These are phyloP conservation scores for Leptosomus discolor DNA, from an alignment of 2,113 vertebrate genomes.

Conservation along the genomic window DNA sequence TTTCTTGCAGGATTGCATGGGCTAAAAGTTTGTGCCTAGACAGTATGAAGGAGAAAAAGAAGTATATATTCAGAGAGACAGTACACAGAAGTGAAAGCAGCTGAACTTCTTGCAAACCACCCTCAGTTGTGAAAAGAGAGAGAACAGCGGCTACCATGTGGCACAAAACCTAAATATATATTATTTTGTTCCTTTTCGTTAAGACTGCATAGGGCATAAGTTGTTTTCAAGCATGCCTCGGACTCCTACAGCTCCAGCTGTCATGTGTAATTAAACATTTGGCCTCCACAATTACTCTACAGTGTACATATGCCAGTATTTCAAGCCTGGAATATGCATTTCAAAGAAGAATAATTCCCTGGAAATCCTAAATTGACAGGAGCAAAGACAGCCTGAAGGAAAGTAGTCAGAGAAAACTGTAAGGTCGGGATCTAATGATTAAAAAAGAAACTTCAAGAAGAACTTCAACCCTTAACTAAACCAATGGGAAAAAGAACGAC, in stretches of 20 bases:
- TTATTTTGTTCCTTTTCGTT: constrained; percentile 77
- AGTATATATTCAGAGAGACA: constrained; percentile 41
- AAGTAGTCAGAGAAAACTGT: constrained; percentile 84
- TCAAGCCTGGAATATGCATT: constrained; percentile 92
- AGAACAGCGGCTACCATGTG: constrained; percentile 62
- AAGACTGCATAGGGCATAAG: constrained; percentile 76
- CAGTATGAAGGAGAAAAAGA: neutral
- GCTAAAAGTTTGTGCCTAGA: neutral
- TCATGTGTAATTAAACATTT: constrained; percentile 99
- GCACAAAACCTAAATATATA: constrained; percentile 65
- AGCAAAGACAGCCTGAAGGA: constrained; percentile 86
- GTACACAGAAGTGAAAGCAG: constrained; percentile 55
- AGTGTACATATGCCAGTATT: constrained; percentile 92
- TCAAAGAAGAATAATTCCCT: constrained; percentile 93
- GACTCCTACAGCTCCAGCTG: constrained; percentile 93
- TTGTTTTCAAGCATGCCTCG: constrained; percentile 86
- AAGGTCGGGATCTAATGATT: constrained; percentile 90
- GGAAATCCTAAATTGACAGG: constrained; percentile 94
- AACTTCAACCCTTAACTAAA: constrained; percentile 86
- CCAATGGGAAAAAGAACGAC: constrained; percentile 84
- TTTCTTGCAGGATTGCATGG: neutral
- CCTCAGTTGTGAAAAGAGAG: constrained; percentile 58
- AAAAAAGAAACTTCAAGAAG: constrained; percentile 88
- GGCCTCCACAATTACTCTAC: constrained; percentile 95
- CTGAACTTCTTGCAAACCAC: constrained; percentile 56